Conservation (phyloP, 2,113 vertebrate species). For the Ammospiza caudacuta region DNA sequence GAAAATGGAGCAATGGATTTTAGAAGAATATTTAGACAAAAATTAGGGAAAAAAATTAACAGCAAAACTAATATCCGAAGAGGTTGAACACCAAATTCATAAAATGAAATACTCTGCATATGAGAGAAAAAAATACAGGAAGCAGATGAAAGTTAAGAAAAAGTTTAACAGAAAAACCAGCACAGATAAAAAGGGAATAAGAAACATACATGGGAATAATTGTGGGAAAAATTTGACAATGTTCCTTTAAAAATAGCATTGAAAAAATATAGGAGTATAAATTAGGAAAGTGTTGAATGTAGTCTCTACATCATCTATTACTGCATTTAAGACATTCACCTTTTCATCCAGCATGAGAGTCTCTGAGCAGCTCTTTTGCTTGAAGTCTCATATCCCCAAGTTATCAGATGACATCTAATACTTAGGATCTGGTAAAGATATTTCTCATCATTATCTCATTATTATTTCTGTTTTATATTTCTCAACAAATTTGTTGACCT, state of each 20-base stretch:
- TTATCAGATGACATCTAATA: background rate
- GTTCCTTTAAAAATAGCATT: background rate
- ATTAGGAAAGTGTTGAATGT: background rate
- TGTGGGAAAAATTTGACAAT: background rate
- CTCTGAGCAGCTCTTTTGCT: background rate
- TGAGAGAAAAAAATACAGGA: background rate
- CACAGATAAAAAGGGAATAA: background rate
- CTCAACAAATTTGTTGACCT: background rate
- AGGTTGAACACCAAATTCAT: background rate
- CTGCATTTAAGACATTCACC: background rate
- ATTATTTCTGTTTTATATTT: background rate
- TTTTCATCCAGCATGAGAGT: background rate
- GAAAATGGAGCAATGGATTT: background rate
- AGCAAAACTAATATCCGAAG: background rate
- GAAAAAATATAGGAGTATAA: background rate
- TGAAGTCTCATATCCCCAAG: accelerated
- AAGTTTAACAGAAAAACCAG: background rate
- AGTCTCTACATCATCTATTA: background rate
- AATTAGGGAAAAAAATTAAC: background rate
- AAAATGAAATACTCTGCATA: background rate
- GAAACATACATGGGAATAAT: accelerated
- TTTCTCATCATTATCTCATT: background rate
- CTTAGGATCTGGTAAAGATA: background rate
- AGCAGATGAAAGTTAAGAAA: background rate
- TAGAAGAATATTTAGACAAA: background rate